Evolutionary conservation across 1,140 invertebrate species (phyloP), one percentile per base, ranked within the genome.

Genomic region (Hyles vespertilio): DNA sequence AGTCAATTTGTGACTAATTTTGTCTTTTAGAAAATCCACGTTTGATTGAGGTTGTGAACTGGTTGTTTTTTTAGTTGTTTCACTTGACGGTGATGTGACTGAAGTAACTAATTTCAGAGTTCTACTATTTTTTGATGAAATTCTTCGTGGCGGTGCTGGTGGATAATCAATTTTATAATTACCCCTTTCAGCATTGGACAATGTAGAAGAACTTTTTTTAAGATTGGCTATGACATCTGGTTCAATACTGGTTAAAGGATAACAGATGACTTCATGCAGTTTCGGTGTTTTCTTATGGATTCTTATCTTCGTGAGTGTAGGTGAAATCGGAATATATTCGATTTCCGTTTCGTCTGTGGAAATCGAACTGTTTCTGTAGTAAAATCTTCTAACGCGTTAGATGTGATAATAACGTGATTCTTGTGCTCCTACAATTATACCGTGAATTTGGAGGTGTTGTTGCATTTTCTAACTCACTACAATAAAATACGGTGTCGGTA

Each of bases 281-380:
- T 72, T 81, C 32, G 73, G 83, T 10, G 68, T 71, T 72, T 84
- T 90, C 81, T 93, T 94, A 77, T 94, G 93, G 12, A 95, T 92
- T 77, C 94, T 92, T 73, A 95, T 95, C 89, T 94, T 92, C 61
- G 94, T 95, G 71, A 95, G 84, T 56, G 94, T 95, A 44, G 94
- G 92, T 57, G 94, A 94, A 67, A 96, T 94, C 68, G 95, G 94
- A 83, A 95, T 94, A 86, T 95, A 95, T 89, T 96, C 94, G 69
- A 95, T 92, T 87, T 93, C 92, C 52, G 92, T 84, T 72, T 92
- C 91, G 89, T 93, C 92, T 93, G 92, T 89, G 92, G 87, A 92
- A 89, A 89, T 74, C 71, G 70, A 87, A 79, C 72, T 53, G 51
- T 60, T 73, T 83, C 66, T 75, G 60, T 58, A 49, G 33, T 47